Conservation (phyloP, 2,113 vertebrate species). For the Nanorana parkeri region DNA sequence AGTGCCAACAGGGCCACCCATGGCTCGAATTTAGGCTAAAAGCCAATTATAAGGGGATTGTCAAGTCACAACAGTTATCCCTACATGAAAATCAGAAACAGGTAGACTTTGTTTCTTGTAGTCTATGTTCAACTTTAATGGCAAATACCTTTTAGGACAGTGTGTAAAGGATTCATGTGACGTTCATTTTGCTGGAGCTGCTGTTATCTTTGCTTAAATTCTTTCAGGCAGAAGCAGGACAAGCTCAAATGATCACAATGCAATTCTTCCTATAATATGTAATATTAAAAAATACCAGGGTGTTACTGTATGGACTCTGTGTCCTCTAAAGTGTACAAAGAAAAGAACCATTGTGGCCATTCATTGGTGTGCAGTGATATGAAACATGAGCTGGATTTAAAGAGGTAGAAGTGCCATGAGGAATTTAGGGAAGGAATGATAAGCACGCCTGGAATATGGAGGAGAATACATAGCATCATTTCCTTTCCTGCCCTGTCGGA, state of each 20-base stretch:
- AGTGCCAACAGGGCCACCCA: no score
- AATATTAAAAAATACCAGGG: conserved; percentile 75
- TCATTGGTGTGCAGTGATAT: conserved; percentile 72
- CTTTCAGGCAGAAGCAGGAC: conserved; percentile 67
- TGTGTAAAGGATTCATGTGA: background rate
- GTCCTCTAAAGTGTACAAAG: conserved; percentile 64
- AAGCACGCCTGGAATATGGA: conserved; percentile 63
- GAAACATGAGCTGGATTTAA: conserved; percentile 68
- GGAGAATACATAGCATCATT: background rate
- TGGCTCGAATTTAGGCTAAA: no score
- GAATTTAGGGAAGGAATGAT: conserved; percentile 64
- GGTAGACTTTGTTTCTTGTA: no score
- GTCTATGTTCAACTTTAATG: no score
- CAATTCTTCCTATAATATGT: conserved; percentile 70
- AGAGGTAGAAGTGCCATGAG: conserved; percentile 64
- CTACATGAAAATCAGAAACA: no score
- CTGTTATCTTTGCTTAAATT: conserved; percentile 69
- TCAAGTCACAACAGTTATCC: no score
- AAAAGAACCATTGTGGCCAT: conserved; percentile 72
- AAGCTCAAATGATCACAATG: conserved; percentile 70
- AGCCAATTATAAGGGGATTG: no score
- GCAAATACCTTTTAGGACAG: no score
- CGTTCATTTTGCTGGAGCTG: conserved; percentile 42
- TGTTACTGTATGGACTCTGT: conserved; percentile 69
- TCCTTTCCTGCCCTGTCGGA: no score